Evolutionary conservation across 2,888 invertebrate genomes (phyloP).

Genomic region (Ochropleura leucogaster): DNA sequence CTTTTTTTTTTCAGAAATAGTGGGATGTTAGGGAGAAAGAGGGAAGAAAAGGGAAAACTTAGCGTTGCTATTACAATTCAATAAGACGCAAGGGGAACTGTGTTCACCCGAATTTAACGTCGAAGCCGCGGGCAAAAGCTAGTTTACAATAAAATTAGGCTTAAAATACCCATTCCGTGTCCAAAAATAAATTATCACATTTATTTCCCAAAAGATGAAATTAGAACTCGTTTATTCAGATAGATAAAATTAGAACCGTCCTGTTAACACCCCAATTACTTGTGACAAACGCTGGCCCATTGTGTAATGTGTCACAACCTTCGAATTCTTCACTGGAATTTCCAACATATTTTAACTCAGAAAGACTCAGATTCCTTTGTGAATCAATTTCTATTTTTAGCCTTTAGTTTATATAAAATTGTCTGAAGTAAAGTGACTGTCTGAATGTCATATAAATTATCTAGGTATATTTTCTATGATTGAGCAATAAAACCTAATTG

Average conservation of each 20-base stretch:
- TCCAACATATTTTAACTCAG: slow-evolving; percentile 20
- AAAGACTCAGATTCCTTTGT: slow-evolving; percentile 31
- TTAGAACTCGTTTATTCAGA: slow-evolving; percentile 11
- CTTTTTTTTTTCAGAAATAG: too few species aligned
- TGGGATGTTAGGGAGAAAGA: too few species aligned
- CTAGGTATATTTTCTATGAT: neutral
- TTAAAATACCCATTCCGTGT: neutral
- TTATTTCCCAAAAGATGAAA: slow-evolving; percentile 20
- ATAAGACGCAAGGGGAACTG: too few species aligned
- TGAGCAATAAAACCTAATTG: neutral
- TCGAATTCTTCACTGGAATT: slow-evolving; percentile 20
- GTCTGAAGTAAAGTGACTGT: too few species aligned
- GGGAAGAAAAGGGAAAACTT: neutral
- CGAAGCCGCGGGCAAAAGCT: too few species aligned
- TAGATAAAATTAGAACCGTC: slow-evolving; percentile 38
- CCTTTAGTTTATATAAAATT: neutral
- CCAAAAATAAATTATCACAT: slow-evolving; percentile 12
- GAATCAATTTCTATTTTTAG: slow-evolving; percentile 15
- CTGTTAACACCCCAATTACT: slow-evolving; percentile 31
- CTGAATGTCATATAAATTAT: slow-evolving; percentile 13
- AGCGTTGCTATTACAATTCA: too few species aligned
- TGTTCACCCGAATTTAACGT: too few species aligned
- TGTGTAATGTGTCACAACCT: slow-evolving; percentile 11
- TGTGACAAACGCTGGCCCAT: slow-evolving; percentile 19
- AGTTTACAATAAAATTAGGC: neutral